These are phyloP conservation scores for Bradypodion ventrale DNA, from an alignment of 2,797 vertebrate genomes.

Conservation along the genomic window DNA sequence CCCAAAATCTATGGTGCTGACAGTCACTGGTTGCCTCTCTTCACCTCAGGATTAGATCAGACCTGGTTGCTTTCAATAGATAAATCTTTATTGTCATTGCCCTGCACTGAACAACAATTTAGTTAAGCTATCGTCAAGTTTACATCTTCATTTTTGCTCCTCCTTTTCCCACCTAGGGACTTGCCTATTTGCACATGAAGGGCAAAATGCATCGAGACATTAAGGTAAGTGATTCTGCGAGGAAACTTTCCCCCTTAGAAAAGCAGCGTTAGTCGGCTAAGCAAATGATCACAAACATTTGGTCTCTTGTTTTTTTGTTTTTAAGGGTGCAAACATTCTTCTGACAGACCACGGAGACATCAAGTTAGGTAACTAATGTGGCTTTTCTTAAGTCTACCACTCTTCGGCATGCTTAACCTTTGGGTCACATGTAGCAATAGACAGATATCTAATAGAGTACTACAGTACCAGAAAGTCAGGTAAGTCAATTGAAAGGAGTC, in stretches of 20 bases:
- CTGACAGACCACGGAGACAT: slow-evolving; percentile 94
- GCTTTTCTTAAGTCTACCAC: neutral
- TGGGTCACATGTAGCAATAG: too few species aligned
- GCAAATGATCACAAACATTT: slow-evolving; percentile 12
- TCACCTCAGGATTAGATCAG: neutral
- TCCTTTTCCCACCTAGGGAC: slow-evolving; percentile 79
- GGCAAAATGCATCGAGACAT: slow-evolving; percentile 99
- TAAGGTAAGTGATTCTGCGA: slow-evolving; percentile 81
- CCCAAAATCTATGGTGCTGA: too few species aligned
- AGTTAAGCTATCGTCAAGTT: neutral
- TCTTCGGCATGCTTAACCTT: too few species aligned
- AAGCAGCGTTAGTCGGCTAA: slow-evolving; percentile 6
- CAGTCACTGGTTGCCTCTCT: neutral
- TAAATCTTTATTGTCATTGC: too few species aligned
- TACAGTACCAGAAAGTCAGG: too few species aligned
- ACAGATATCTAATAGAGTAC: too few species aligned
- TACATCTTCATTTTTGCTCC: neutral
- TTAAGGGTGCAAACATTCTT: slow-evolving; percentile 99
- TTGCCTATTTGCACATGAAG: slow-evolving; percentile 93
- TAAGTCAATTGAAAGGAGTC: too few species aligned
- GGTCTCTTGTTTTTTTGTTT: slow-evolving; percentile 57
- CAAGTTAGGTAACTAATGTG: slow-evolving; percentile 89
- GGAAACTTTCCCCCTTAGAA: slow-evolving; percentile 7
- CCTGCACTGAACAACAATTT: too few species aligned
- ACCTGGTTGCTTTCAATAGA: neutral